These are phyloP conservation scores for Acrocephalus arundinaceus DNA, from an alignment of 2,113 vertebrate species.

Conservation along the genomic window DNA sequence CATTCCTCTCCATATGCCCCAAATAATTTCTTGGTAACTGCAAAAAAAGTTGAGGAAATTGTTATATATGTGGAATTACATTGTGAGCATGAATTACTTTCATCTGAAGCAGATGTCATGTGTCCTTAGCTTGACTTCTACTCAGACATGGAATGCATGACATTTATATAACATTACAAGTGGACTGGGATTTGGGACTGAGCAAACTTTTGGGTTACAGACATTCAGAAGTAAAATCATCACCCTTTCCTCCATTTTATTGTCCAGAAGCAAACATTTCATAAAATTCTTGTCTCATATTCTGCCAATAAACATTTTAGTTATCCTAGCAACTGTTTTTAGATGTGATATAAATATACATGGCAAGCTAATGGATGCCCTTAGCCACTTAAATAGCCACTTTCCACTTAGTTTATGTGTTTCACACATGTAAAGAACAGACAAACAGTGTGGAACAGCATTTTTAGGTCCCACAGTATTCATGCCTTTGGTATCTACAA, in stretches of 20 bases:
- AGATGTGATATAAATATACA: slow-evolving; percentile 3
- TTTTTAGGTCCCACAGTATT: not conserved
- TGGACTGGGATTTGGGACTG: not conserved
- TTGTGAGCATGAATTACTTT: not conserved
- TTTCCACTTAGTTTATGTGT: not conserved
- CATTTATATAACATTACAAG: slow-evolving; percentile 14
- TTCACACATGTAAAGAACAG: not conserved
- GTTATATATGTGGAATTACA: slow-evolving; percentile 20
- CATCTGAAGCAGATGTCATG: slow-evolving; percentile 48
- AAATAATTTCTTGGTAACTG: slow-evolving; percentile 28
- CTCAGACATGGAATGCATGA: not conserved
- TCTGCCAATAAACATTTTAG: slow-evolving; percentile 41
- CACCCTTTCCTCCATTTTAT: not conserved
- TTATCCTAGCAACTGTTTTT: slow-evolving; percentile 30
- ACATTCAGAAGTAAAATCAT: not conserved
- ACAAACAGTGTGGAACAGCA: not conserved
- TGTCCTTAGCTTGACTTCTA: slow-evolving; percentile 37
- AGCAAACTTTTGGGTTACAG: not conserved
- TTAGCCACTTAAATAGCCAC: not conserved
- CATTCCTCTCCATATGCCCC: not conserved
- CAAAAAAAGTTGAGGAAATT: slow-evolving; percentile 27
- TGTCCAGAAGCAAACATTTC: slow-evolving; percentile 30
- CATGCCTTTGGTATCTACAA: not conserved
- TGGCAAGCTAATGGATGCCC: not conserved
- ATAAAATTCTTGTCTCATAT: slow-evolving; percentile 39